Percentiles rank a stretch among this genome's conserved stretches.
phyloP scores from a whole-genome alignment of 2,888 invertebrate genomes.

The Hemaris fuciformis region DNA sequence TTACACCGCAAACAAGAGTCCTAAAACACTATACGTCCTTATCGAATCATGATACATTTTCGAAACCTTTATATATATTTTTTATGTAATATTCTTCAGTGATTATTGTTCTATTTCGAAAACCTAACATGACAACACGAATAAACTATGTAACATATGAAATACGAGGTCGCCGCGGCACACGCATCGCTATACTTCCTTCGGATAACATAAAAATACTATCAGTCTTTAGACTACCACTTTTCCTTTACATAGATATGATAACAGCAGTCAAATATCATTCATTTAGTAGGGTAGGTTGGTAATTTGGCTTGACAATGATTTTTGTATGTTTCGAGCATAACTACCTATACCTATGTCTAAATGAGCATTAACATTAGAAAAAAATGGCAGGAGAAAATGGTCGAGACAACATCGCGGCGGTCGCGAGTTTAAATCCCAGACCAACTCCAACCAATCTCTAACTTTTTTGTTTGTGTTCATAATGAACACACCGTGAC shows the following conservation, averaged over 20 bases:
- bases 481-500: no score
- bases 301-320: no score
- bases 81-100: not conserved
- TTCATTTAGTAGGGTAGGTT: not conserved
- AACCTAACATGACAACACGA: not conserved
- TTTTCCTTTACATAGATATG: constrained; percentile 29
- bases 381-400: no score
- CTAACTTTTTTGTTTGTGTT: no score
- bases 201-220: constrained; percentile 20
- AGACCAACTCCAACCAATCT: no score
- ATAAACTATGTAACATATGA: not conserved
- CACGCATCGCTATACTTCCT: not conserved
- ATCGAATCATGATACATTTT: not conserved
- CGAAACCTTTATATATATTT: not conserved
- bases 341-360: no score
- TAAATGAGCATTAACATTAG: no score
- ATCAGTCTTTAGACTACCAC: constrained; percentile 50
- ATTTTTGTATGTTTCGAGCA: no score
- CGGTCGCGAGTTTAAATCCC: no score
- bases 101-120: not conserved
- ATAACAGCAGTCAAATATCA: not conserved
- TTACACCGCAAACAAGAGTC: not conserved
- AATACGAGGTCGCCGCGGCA: constrained; percentile 1
- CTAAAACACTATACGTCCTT: not conserved
- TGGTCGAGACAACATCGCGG: no score